Base-by-base conservation (phyloP, 2,888 invertebrate species). In the Pelosia muscerda region DNA sequence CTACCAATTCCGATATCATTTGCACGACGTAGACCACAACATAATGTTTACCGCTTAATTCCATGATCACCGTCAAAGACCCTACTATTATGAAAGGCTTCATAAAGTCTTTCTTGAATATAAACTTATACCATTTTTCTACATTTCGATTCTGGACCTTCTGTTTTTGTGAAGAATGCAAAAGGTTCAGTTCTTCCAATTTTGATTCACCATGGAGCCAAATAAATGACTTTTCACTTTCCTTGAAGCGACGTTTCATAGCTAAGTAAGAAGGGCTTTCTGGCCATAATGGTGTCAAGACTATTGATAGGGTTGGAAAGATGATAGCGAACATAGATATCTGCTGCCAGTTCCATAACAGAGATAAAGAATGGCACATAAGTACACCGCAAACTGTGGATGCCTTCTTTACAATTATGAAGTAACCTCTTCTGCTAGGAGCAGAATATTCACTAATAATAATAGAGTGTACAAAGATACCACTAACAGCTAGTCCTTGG, bases 251-350 rank as follows among this genome's bases (percentile, higher is more conserved):
- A 3, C 87, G 88, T 69, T 81, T 86, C 69, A 86, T 72, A 0
- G 87, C 89, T 11, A 85, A 76, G 65, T 75, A 84, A 0, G 85
- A 81, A 2, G 89, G 90, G 49, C 88, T 90, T 65, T 90, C 90
- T 0, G 84, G 83, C 85, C 88, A 89, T 22, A 83, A 78, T 0
- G 77, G 68, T 0, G 85, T 81, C 23, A 86, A 19, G 0, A 86
- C 22, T 2, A 82, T 61, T 1, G 82, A 65, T 1, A 78, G 1
- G 0, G 74, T 28, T 13, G 77, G 63, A 0, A 77, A 67, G 0
- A 78, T 23, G 9, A 81, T 73, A 4, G 82, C 72, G 38, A 84
- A 69, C 1, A 68, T 58, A 4, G 84, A 76, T 25, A 88, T 82
- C 68, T 85, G 79, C 69, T 86, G 84, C 89, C 88, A 90, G 13